Evolutionary conservation across 2,797 vertebrate genomes (phyloP), one percentile per base, ranked within the genome.

Genomic region (Mycteria americana): DNA sequence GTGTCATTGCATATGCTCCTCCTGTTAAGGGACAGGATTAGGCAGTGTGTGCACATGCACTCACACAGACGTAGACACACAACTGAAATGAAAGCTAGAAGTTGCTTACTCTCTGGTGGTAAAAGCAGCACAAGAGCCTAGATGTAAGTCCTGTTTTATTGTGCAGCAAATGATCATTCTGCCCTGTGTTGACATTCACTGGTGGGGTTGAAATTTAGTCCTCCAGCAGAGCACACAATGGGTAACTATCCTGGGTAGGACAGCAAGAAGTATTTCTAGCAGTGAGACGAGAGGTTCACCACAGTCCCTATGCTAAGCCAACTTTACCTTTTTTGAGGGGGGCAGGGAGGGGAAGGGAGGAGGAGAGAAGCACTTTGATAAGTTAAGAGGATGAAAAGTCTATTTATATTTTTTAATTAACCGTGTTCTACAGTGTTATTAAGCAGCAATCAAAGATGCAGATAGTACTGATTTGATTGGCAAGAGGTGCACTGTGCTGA

Each of bases 371-470:
- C 84, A 95, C 76, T 95, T 93, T 16, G 72, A 18, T 27, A 70
- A 97, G 95, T 95, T 94, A 97, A 96, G 96, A 97, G 94, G 95
- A 85, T 93, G 96, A 95, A 93, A 94, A 97, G 95, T 94, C 98
- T 98, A 98, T 98, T 98, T 98, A 98, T 98, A 97, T 95, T 94
- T 97, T 97, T 98, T 98, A 98, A 98, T 98, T 98, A 98, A 97
- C 97, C 95, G 94, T 10, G 81, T 97, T 98, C 97, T 96, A 96
- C 95, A 95, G 95, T 97, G 97, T 96, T 97, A 98, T 97, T 97
- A 97, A 97, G 98, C 95, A 95, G 98, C 97, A 98, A 98, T 98
- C 98, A 98, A 95, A 96, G 96, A 97, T 96, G 98, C 97, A 98
- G 97, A 98, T 97, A 70, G 96, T 67, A 94, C 95, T 97, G 97